These are phyloP conservation scores for Sus cebifrons DNA, from an alignment of 2,797 vertebrate genomes.

Conservation along the genomic window DNA sequence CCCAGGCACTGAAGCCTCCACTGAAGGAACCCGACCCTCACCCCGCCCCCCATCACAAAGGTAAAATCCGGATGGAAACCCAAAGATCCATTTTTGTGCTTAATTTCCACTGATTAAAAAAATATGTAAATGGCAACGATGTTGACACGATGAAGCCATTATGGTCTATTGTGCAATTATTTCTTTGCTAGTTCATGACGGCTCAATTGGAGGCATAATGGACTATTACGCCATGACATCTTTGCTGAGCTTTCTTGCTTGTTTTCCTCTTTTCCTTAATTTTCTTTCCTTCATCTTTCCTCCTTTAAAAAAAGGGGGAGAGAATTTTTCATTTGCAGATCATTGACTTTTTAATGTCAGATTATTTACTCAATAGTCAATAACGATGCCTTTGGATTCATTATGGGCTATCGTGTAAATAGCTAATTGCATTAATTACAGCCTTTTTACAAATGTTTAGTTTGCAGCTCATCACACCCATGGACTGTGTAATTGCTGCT, in stretches of 20 bases:
- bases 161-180: constrained; percentile 72
- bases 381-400: constrained; percentile 86
- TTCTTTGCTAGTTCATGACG: constrained; percentile 75
- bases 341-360: constrained; percentile 87
- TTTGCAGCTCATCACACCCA: constrained; percentile 83
- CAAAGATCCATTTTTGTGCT: constrained; percentile 83
- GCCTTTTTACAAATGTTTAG: constrained; percentile 87
- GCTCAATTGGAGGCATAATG: constrained; percentile 71
- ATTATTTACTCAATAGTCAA: constrained; percentile 88
- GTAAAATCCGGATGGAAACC: constrained; percentile 60
- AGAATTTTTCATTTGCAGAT: constrained; percentile 86
- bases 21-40: background rate
- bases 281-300: constrained; percentile 72
- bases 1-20: background rate
- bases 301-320: constrained; percentile 43
- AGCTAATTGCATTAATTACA: constrained; percentile 88
- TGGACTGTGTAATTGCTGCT: constrained; percentile 76
- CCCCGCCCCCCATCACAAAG: constrained; percentile 3
- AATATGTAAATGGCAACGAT: constrained; percentile 92
- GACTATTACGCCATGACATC: constrained; percentile 75
- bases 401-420: constrained; percentile 84
- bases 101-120: constrained; percentile 86
- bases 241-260: constrained; percentile 54
- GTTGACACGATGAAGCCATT: constrained; percentile 87
- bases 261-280: constrained; percentile 72